phyloP scores from a whole-genome alignment of 2,888 invertebrate genomes.

The Drosophila merina region DNA sequence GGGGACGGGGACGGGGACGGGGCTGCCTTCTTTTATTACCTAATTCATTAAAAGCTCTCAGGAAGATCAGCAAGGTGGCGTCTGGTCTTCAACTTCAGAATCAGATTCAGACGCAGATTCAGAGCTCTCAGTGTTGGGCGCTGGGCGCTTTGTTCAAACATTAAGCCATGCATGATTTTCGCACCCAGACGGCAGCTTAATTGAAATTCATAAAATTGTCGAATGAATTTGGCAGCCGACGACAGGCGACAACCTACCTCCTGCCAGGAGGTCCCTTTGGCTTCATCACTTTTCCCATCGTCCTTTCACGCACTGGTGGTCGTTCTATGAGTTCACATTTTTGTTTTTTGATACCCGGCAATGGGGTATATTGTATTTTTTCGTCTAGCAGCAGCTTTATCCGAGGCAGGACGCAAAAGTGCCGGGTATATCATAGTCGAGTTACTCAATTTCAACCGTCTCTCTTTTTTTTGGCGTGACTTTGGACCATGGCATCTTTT shows the following conservation, averaged over 20 bases:
- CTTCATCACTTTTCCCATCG: conserved; percentile 47
- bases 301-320: conserved; percentile 1
- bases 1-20: conserved; percentile 5
- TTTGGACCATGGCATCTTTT: neutral
- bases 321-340: conserved; percentile 51
- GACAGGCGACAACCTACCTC: conserved; percentile 43
- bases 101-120: neutral
- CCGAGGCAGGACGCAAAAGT: neutral
- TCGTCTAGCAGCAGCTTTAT: too few relatives aligned
- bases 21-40: conserved; percentile 61
- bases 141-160: conserved; percentile 57
- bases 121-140: neutral
- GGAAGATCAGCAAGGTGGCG: conserved; percentile 26
- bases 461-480: conserved; percentile 1
- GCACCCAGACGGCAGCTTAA: conserved; percentile 57
- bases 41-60: conserved; percentile 73
- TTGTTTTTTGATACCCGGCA: neutral
- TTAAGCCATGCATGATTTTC: conserved; percentile 61
- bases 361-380: neutral
- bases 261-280: conserved; percentile 28
- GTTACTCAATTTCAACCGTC: neutral
- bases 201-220: conserved; percentile 78
- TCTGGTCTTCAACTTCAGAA: conserved; percentile 9
- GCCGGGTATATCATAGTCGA: neutral
- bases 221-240: conserved; percentile 73